Evolutionary conservation across 2,113 vertebrate genomes (phyloP).

Genomic region (Entelurus aequoreus): DNA sequence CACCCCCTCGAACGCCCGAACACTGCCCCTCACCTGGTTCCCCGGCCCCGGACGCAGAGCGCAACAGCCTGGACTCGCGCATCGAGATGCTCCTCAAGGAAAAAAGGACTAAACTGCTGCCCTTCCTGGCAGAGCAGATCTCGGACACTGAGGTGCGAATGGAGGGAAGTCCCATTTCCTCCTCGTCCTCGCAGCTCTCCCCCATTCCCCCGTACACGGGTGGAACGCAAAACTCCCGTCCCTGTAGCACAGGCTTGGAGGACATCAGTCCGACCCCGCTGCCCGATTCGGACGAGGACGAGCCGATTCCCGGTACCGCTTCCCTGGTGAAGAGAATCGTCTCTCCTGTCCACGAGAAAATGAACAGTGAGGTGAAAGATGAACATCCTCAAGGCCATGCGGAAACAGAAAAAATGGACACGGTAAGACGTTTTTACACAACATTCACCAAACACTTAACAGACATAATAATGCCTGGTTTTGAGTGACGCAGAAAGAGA

Average conservation of each 20-base stretch:
- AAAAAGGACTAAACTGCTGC: slow-evolving; percentile 88
- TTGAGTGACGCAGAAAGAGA: not conserved
- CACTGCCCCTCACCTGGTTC: slow-evolving; percentile 84
- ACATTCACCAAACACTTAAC: not conserved
- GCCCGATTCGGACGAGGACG: slow-evolving; percentile 90
- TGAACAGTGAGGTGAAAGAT: slow-evolving; percentile 72
- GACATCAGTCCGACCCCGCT: slow-evolving; percentile 94
- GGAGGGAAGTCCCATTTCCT: slow-evolving; percentile 96
- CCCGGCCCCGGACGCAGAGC: slow-evolving; percentile 81
- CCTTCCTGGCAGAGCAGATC: slow-evolving; percentile 86
- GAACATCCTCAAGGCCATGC: slow-evolving; percentile 73
- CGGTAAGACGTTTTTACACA: slow-evolving; percentile 69
- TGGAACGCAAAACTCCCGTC: slow-evolving; percentile 75
- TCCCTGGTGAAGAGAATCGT: slow-evolving; percentile 66
- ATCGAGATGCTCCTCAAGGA: slow-evolving; percentile 98
- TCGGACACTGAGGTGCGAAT: slow-evolving; percentile 88
- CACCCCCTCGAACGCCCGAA: slow-evolving; percentile 80
- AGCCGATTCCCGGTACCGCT: slow-evolving; percentile 70
- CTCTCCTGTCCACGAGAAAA: slow-evolving; percentile 71
- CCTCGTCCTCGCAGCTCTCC: slow-evolving; percentile 93
- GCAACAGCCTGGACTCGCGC: slow-evolving; percentile 93
- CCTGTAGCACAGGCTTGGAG: slow-evolving; percentile 89
- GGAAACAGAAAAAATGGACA: slow-evolving; percentile 86
- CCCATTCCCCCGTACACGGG: slow-evolving; percentile 78
- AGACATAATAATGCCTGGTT: not conserved